Base-by-base conservation (phyloP, 2,797 vertebrate genomes). In the Epinephelus malabaricus region DNA sequence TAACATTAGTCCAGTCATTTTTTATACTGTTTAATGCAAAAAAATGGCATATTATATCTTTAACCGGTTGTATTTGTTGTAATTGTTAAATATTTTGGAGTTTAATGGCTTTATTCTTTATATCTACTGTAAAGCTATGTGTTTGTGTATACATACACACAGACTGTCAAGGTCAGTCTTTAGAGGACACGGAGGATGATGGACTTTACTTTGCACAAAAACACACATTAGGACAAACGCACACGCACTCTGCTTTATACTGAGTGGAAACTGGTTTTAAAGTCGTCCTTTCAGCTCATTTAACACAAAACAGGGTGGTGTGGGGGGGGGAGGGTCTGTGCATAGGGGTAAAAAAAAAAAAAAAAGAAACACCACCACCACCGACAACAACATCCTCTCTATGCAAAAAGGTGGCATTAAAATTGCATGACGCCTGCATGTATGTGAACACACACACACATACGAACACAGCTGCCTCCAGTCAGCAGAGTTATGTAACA, bases 401-500 rank as follows among this genome's bases (percentile, higher is more conserved):
- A n/a, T 0, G 15, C 78, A 55, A 80, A 45, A 86, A 78, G 60
- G 65, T 84, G 69, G 56, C 78, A 92, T 91, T 92, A 92, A 91
- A 90, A 86, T 73, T 87, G 87, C 86, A 93, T 85, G 86, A 70
- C 78, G 51, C 30, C 58, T 63, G 79, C 54, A 69, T 70, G 63
- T 73, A 55, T 56, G n/a, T 72, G 71, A 68, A 64, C 27, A 30
- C 27, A 30, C 27, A 30, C 27, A 62, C 30, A 69, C 78, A 78
- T 54, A 78, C 76, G 81, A 79, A 73, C 73, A 59, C 81, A 71
- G 72, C 78, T 85, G 83, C 86, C 86, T 86, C 75, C 30, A 90
- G 89, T 92, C 91, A 87, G 87, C 88, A 81, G 54, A 53, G 86
- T 96, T 95, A 95, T 69, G 78, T 89, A 96, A 95, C 88, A 88